Base-by-base conservation (phyloP, 2,888 invertebrate species). In the Oasisia sp. region DNA sequence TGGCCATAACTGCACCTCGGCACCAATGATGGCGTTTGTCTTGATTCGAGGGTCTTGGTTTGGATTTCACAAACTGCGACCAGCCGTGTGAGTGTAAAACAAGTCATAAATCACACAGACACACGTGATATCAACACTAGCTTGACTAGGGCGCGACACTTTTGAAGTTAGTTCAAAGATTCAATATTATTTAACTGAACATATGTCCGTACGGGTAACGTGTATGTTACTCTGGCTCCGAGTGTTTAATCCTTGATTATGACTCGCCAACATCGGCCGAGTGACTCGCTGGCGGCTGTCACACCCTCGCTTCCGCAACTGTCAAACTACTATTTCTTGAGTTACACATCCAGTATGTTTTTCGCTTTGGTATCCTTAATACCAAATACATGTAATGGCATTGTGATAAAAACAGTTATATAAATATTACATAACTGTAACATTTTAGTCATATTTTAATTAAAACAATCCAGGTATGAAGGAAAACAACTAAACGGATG, bases 401-500 rank as follows among this genome's bases (percentile, higher is more conserved):
- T 27, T 74, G 74, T 74, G 74, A 74, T 74, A 7, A 74, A 74
- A 74, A 7, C 4, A 74, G 74, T 74, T 74, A 74, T 27, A 27
- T 74, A 19, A 74, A 74, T 74, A 19, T 27, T 74, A 74, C 74
- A 74, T 74, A 74, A 74, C 27, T 74, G 74, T 74, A 74, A 27
- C 14, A 74, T 74, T 74, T 74, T 74, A 74, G 74, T 74, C 74
- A 74, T 58, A 58, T 27, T 74, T 74, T 74, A 74, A 74, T 74
- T 27, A 74, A 74, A 74, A 74, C 74, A 74, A 74, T 74, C 74
- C 19, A 19, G 74, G 38, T 38, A 38, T 38, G 38, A 38, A 38
- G 56, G n/a, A 74, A 74, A 74, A 74, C 74, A 74, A 74, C 74
- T 74, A 74, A 74, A 74, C 74, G 74, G 74, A 74, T 74, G 74